Conservation (phyloP, 2,888 invertebrate species). For the Bimastos eiseni region DNA sequence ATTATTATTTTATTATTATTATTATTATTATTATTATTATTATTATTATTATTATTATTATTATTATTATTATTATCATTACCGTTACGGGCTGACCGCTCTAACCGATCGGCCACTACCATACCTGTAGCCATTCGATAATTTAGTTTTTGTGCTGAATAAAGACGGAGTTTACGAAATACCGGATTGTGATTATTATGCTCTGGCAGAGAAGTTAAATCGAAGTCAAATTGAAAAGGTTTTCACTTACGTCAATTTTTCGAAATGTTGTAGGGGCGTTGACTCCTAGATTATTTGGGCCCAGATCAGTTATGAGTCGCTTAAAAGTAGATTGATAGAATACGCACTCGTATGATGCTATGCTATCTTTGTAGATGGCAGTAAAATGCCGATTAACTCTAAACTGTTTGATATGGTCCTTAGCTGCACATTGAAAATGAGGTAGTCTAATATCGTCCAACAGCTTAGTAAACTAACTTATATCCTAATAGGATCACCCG, state of each 20-base stretch:
- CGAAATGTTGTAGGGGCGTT: background rate
- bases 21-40: too few species aligned
- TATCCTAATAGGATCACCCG: background rate
- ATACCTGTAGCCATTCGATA: background rate
- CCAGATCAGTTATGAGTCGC: background rate
- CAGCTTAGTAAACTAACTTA: background rate
- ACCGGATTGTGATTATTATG: background rate
- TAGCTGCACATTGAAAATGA: background rate
- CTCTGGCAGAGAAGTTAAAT: background rate
- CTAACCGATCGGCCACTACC: too few species aligned
- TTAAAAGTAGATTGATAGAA: background rate
- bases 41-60: too few species aligned
- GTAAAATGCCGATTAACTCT: background rate
- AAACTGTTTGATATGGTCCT: constrained; percentile 5
- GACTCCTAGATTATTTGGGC: background rate
- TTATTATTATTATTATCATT: too few species aligned
- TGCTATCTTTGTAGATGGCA: background rate
- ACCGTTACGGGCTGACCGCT: too few species aligned
- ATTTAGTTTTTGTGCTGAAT: background rate
- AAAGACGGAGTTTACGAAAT: background rate
- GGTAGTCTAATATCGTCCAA: background rate
- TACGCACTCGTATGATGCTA: background rate
- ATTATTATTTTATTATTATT: too few species aligned
- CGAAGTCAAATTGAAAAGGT: background rate
- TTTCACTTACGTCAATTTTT: background rate